A percentile compares a stretch with the other conserved stretches of the same genome.
Conservation (phyloP, 2,113 vertebrate genomes). For the Salvelinus sp. region DNA sequence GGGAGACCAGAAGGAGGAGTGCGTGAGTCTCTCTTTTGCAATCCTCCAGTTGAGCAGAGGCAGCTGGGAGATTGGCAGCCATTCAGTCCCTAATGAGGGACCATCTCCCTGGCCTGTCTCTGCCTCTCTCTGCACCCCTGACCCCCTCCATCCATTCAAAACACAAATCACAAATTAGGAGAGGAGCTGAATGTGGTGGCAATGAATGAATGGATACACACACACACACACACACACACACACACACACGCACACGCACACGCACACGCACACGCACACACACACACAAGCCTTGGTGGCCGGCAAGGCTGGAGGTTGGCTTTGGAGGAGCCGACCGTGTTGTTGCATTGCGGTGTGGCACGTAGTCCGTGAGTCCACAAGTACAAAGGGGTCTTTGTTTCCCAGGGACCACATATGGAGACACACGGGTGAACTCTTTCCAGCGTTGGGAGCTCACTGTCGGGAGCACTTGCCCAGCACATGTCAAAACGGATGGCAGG, state of each 20-base stretch:
- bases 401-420: neutral
- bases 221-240: neutral
- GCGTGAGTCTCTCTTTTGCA: conserved; percentile 3
- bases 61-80: conserved; percentile 57
- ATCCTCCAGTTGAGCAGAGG: conserved; percentile 42
- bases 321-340: neutral
- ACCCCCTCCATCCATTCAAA: conserved; percentile 9
- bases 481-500: neutral
- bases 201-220: conserved; percentile 44
- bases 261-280: neutral
- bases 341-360: neutral
- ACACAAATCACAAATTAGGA: conserved; percentile 49
- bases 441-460: neutral
- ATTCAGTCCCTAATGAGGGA: conserved; percentile 60
- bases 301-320: neutral
- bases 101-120: conserved; percentile 52
- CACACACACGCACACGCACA: neutral
- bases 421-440: neutral
- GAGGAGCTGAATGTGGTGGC: conserved; percentile 33
- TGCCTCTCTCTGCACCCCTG: conserved; percentile 9
- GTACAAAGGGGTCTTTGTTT: neutral
- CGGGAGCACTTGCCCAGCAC: neutral
- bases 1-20: neutral
- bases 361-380: neutral
- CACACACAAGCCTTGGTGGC: conserved; percentile 42